A percentile compares a stretch with the other conserved stretches of the same genome.
Conservation (phyloP, 2,888 invertebrate species). For the Chymomyza fuscimana region DNA sequence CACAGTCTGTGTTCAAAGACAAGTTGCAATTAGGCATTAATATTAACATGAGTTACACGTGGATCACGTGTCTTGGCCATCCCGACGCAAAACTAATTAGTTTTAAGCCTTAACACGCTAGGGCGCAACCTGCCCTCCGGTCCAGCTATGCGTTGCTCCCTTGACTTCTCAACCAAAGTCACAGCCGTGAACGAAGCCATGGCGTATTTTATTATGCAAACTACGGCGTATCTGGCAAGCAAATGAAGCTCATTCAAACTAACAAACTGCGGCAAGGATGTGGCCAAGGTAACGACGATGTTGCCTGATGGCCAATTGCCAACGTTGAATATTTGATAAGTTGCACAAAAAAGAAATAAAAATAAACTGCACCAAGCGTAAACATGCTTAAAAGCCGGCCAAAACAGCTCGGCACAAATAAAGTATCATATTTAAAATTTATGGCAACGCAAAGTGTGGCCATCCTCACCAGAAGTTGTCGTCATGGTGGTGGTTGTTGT, state of each 20-base stretch:
- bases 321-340: constrained; percentile 72
- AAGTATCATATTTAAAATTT: constrained; percentile 77
- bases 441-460: constrained; percentile 57
- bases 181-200: constrained; percentile 2
- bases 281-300: constrained; percentile 59
- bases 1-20: constrained; percentile 30
- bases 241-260: constrained; percentile 73
- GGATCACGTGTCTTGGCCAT: constrained; percentile 59
- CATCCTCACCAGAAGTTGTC: constrained; percentile 8
- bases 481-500: constrained; percentile 11
- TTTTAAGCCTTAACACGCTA: constrained; percentile 57
- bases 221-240: constrained; percentile 61
- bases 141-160: constrained; percentile 4
- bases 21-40: constrained; percentile 66
- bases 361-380: constrained; percentile 22
- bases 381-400: constrained; percentile 31
- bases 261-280: constrained; percentile 65
- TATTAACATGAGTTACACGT: constrained; percentile 62
- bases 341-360: constrained; percentile 41
- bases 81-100: constrained; percentile 59
- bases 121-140: constrained; percentile 12
- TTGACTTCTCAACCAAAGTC: neutral
- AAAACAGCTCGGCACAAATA: constrained; percentile 49
- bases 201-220: constrained; percentile 74
- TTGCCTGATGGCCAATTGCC: constrained; percentile 67